These are phyloP conservation scores for Cecropterus lyciades DNA, from an alignment of 1,140 invertebrate genomes.

Conservation along the genomic window DNA sequence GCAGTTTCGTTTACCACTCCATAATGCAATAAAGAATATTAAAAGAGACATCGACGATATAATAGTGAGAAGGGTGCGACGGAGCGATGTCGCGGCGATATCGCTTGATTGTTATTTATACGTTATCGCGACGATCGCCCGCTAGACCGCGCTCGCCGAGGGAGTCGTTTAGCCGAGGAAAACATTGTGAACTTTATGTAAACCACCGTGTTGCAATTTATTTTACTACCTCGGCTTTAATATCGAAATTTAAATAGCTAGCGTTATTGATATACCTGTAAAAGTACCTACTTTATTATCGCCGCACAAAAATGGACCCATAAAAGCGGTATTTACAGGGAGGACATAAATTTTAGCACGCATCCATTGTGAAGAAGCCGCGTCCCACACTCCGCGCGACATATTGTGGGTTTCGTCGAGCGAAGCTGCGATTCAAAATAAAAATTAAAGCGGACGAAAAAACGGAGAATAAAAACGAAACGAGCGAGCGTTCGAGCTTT, in stretches of 20 bases:
- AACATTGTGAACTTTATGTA: constrained; percentile 42
- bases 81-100: constrained; percentile 56
- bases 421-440: constrained; percentile 50
- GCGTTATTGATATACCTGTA: constrained; percentile 17
- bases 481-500: constrained; percentile 50
- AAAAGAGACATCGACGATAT: constrained; percentile 36
- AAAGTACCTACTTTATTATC: constrained; percentile 11
- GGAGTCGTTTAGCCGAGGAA: constrained; percentile 46
- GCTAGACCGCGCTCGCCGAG: constrained; percentile 48
- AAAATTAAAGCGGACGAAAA: constrained; percentile 41
- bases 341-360: constrained; percentile 48
- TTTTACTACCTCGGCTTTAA: constrained; percentile 22
- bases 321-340: constrained; percentile 16
- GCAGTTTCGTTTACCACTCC: constrained; percentile 6
- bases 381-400: constrained; percentile 49
- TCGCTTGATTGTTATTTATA: constrained; percentile 65
- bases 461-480: constrained; percentile 49
- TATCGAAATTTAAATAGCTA: constrained; percentile 19
- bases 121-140: constrained; percentile 54
- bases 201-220: constrained; percentile 36
- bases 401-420: constrained; percentile 56
- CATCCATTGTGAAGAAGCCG: constrained; percentile 52
- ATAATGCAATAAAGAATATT: constrained; percentile 28
- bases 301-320: constrained; percentile 16
- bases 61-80: constrained; percentile 40